phyloP scores from a whole-genome alignment of 2,888 invertebrate genomes.

The Horisme vitalbata region DNA sequence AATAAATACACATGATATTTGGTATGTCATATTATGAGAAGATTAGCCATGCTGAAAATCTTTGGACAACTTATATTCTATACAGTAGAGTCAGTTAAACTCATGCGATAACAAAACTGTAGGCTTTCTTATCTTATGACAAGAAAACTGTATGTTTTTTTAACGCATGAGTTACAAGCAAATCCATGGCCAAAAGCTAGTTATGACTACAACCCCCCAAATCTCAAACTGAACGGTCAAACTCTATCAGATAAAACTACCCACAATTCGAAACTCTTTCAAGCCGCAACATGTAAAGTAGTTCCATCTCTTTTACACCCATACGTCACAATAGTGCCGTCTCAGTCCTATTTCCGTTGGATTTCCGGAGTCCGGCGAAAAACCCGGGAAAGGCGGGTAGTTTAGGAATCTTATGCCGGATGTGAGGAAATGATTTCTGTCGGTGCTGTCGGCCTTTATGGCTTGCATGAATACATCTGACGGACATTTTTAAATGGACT shows the following conservation, averaged over 20 bases:
- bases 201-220: too few relatives aligned
- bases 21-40: too few relatives aligned
- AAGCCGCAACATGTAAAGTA: slow-evolving; percentile 20
- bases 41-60: too few relatives aligned
- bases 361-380: slow-evolving; percentile 60
- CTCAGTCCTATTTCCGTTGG: slow-evolving; percentile 76
- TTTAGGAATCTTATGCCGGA: slow-evolving; percentile 67
- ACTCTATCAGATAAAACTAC: slow-evolving; percentile 6
- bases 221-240: too few relatives aligned
- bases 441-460: slow-evolving; percentile 58
- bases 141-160: too few relatives aligned
- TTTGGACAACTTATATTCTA: too few relatives aligned
- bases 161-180: slow-evolving; percentile 1
- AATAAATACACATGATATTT: too few relatives aligned
- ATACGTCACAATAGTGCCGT: slow-evolving; percentile 34
- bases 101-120: too few relatives aligned
- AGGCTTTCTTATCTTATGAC: too few relatives aligned
- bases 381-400: slow-evolving; percentile 65
- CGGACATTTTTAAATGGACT: too few relatives aligned
- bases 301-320: slow-evolving; percentile 16
- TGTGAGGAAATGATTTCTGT: slow-evolving; percentile 77
- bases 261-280: slow-evolving; percentile 22
- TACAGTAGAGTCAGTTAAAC: too few relatives aligned
- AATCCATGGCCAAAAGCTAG: not conserved
- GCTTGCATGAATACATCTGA: too few relatives aligned